Evolutionary conservation across 1,140 invertebrate species (phyloP), one percentile per base, ranked within the genome.

Genomic region (Scaptomyza hsui): DNA sequence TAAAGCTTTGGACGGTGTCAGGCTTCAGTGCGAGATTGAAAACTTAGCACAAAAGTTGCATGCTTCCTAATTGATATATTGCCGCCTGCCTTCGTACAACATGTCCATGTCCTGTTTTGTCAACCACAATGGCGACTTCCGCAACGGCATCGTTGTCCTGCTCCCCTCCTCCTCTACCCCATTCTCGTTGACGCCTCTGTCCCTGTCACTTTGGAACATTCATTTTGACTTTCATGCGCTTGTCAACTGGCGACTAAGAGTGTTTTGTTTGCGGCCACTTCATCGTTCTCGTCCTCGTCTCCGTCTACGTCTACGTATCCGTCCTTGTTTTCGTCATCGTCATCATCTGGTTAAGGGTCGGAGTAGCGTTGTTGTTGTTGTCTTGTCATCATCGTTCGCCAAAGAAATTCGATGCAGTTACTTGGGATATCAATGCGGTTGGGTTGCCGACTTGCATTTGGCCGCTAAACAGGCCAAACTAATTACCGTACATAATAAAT

Each of bases 401-500:
- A 42, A 57, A 64, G 57, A 59, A 81, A 82, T 70, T 77, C 78
- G 71, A 82, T 81, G 75, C 69, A 81, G 16, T 59, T 59, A 21
- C 32, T 51, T 16, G 72, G 53, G 65, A 51, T 78, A 72, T 70
- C 76, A 70, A 75, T 72, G 60, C 55, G 77, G 49, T 57, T 62
- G 60, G 72, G 61, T 59, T 29, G 26, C 1, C 26, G 26, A 55
- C 64, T 56, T 69, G 63, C 57, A 57, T 29, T 29, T 59, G 42
- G 32, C 12, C 64, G 78, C 69, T 85, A 85, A 85, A 45, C 64
- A 86, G 81, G 81, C 77, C 81, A 85, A 85, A 86, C 81, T 85
- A 86, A 85, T 85, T 85, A 86, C 81, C 69, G 62, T 65, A 73
- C 77, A 85, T 85, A 85, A 85, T 85, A 85, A 85, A 85, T 85